These are phyloP conservation scores for Acrobasis repandana DNA, from an alignment of 2,888 invertebrate species.

Conservation along the genomic window DNA sequence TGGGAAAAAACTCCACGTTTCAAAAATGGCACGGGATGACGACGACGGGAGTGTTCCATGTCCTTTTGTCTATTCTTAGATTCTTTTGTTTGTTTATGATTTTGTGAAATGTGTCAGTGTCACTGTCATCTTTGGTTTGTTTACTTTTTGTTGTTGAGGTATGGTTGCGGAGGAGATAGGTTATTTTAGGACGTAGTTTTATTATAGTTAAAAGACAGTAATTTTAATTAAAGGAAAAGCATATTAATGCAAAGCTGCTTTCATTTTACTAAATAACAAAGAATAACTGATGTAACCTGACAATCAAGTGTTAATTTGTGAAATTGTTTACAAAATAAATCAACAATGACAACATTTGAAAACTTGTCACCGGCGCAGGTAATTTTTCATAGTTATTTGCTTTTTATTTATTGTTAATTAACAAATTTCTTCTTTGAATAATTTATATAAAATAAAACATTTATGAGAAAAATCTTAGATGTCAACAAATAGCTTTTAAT, in stretches of 20 bases:
- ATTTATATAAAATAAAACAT: too few species aligned
- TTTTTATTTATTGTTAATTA: background rate
- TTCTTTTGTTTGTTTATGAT: background rate
- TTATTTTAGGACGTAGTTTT: too few species aligned
- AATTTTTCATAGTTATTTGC: slow-evolving; percentile 25
- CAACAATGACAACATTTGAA: slow-evolving; percentile 54
- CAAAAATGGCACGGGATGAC: too few species aligned
- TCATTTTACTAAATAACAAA: too few species aligned
- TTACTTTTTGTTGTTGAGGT: slow-evolving; percentile 1
- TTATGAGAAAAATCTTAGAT: too few species aligned
- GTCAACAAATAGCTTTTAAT: slow-evolving; percentile 7
- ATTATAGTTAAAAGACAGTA: too few species aligned
- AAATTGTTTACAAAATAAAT: background rate
- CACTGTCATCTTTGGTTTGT: background rate
- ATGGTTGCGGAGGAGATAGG: background rate
- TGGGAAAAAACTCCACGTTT: too few species aligned
- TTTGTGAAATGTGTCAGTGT: background rate
- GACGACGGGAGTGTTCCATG: too few species aligned
- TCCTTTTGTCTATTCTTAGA: background rate
- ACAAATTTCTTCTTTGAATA: background rate
- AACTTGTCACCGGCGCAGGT: slow-evolving; percentile 56
- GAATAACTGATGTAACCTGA: too few species aligned
- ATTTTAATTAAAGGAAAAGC: too few species aligned
- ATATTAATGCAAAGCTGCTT: too few species aligned
- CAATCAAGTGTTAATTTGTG: too few species aligned